Evolutionary conservation across 2,113 vertebrate genomes (phyloP).

Genomic region (Dicaeum eximium): DNA sequence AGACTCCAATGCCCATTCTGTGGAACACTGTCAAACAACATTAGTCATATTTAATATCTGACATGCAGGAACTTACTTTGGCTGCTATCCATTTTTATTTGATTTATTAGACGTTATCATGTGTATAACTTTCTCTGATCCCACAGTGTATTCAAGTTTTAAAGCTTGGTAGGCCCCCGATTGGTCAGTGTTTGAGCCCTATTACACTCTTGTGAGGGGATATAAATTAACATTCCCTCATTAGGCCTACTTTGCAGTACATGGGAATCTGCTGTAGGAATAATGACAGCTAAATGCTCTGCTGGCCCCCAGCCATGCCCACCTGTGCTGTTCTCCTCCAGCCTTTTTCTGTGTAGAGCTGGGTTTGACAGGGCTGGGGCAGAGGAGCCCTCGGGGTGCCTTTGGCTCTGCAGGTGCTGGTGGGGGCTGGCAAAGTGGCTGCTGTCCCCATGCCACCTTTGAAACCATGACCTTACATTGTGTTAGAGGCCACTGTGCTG

Average conservation of each 20-base stretch:
- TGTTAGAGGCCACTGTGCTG: not conserved
- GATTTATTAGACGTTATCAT: conserved; percentile 60
- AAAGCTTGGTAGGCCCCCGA: not conserved
- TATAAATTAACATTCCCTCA: conserved; percentile 20
- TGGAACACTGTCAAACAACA: conserved; percentile 55
- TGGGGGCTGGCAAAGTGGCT: not conserved
- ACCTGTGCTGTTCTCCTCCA: not conserved
- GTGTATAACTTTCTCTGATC: conserved; percentile 33
- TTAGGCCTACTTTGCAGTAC: conserved; percentile 8
- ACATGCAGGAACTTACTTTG: conserved; percentile 62
- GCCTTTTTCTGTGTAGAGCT: not conserved
- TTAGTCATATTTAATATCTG: conserved; percentile 70
- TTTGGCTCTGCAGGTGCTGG: not conserved
- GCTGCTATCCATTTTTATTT: conserved; percentile 56
- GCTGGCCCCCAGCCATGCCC: conserved; percentile 11
- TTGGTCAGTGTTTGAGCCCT: not conserved
- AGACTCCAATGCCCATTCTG: conserved; percentile 53
- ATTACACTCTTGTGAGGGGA: not conserved
- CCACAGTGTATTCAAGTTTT: not conserved
- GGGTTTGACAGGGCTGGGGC: not conserved
- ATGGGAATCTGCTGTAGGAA: not conserved
- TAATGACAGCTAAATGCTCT: conserved; percentile 26
- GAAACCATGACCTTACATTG: not conserved
- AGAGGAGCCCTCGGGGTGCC: rapidly evolving
- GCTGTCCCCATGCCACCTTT: not conserved